A percentile compares a stretch with the other conserved stretches of the same genome.
Conservation (phyloP, 2,113 vertebrate genomes). For the Psittacula cyanocephala region DNA sequence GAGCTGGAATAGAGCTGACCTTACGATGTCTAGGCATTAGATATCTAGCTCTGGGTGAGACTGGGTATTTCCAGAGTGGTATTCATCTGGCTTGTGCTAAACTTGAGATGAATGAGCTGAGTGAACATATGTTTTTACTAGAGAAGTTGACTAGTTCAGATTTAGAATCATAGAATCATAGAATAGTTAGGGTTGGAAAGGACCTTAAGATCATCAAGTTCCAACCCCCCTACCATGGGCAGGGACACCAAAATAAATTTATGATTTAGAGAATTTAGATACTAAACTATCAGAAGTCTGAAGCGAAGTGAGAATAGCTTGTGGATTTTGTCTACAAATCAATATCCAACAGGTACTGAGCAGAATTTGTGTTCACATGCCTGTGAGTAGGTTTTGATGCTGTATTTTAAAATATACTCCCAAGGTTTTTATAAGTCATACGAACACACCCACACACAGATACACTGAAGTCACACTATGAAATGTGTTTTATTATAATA, state of each 20-base stretch:
- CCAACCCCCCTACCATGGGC: no score
- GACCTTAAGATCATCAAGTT: no score
- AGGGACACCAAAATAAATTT: no score
- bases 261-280: background rate
- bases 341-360: no score
- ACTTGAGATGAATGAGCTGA: background rate
- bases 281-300: background rate
- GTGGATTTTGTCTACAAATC: background rate
- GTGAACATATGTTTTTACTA: background rate
- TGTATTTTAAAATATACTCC: background rate
- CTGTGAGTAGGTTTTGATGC: background rate
- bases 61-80: background rate
- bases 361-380: background rate
- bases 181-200: no score
- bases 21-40: fast-evolving
- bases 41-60: background rate
- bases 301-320: background rate
- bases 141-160: background rate
- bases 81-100: background rate
- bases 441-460: background rate
- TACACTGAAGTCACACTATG: background rate
- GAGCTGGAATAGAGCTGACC: background rate
- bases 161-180: background rate
- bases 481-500: background rate
- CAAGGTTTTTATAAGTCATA: background rate